Percentiles rank a stretch among this genome's conserved stretches.
Evolutionary conservation across 2,113 vertebrate species (phyloP).

Genomic region (Brachionichthys hirsutus): DNA sequence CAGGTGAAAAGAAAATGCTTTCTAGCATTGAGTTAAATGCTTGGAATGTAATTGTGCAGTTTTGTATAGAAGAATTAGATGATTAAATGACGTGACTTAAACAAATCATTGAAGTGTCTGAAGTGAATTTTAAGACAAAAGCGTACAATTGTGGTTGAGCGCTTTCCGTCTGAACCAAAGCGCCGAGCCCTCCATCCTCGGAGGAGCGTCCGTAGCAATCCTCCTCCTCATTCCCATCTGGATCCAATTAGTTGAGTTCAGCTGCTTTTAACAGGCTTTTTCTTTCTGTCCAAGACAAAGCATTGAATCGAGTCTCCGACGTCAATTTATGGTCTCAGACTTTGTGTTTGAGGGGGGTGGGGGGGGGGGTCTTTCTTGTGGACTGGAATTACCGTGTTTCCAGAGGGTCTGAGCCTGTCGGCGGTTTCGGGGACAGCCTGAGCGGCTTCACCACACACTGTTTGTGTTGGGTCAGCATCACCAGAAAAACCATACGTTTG

Average conservation of each 20-base stretch:
- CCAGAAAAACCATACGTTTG: slow-evolving; percentile 29
- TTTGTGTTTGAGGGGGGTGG: slow-evolving; percentile 54
- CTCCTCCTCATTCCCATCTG: slow-evolving; percentile 44
- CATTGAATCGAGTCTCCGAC: slow-evolving; percentile 39
- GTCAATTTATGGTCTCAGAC: slow-evolving; percentile 37
- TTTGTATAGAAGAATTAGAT: no score
- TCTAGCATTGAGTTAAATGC: no score
- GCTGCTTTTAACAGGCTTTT: slow-evolving; percentile 27
- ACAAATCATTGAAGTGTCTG: no score
- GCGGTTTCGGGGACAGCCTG: slow-evolving; percentile 59
- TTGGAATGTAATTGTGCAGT: no score
- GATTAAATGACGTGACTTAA: no score
- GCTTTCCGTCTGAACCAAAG: background rate
- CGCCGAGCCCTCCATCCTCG: background rate
- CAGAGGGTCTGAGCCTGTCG: slow-evolving; percentile 31
- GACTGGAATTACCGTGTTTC: slow-evolving; percentile 29
- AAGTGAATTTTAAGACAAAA: no score
- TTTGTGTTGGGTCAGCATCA: slow-evolving; percentile 57
- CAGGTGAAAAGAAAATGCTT: no score
- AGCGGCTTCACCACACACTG: slow-evolving; percentile 60
- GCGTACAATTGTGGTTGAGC: background rate
- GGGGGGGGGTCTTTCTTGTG: slow-evolving; percentile 67
- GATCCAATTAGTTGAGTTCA: slow-evolving; percentile 39
- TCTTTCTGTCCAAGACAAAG: slow-evolving; percentile 47
- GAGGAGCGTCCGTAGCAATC: no score